Conservation (phyloP, 2,113 vertebrate species). For the Calidris pugnax region DNA sequence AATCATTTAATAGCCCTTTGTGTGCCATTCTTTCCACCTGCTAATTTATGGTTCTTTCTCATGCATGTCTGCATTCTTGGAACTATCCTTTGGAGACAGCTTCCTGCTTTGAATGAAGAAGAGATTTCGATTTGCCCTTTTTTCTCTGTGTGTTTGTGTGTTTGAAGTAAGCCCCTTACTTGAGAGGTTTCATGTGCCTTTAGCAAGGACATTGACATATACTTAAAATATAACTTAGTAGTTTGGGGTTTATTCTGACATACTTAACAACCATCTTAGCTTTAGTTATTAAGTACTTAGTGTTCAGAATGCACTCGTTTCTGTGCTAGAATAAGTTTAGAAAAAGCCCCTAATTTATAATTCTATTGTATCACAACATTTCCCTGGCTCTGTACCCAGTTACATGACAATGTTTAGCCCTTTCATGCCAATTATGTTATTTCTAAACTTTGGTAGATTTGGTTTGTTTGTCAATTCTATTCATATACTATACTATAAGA, state of each 20-base stretch:
- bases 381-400: background rate
- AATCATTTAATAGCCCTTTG: conserved; percentile 33
- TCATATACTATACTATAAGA: background rate
- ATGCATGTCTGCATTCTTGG: conserved; percentile 14
- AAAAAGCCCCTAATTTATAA: conserved; percentile 13
- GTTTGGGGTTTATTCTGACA: background rate
- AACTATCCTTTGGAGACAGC: conserved; percentile 29
- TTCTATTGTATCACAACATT: background rate
- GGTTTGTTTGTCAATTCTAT: background rate
- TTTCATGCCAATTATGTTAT: background rate
- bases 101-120: conserved; percentile 16
- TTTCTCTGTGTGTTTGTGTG: background rate
- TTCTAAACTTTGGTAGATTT: background rate
- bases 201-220: background rate
- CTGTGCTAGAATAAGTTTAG: background rate
- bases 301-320: background rate
- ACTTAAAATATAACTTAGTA: background rate
- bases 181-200: conserved; percentile 9
- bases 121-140: background rate
- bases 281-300: background rate
- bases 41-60: conserved; percentile 11
- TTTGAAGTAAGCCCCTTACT: background rate
- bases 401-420: background rate
- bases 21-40: conserved; percentile 18
- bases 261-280: background rate